Conservation (phyloP, 2,888 invertebrate genomes). For the Helicoverpa assulta region DNA sequence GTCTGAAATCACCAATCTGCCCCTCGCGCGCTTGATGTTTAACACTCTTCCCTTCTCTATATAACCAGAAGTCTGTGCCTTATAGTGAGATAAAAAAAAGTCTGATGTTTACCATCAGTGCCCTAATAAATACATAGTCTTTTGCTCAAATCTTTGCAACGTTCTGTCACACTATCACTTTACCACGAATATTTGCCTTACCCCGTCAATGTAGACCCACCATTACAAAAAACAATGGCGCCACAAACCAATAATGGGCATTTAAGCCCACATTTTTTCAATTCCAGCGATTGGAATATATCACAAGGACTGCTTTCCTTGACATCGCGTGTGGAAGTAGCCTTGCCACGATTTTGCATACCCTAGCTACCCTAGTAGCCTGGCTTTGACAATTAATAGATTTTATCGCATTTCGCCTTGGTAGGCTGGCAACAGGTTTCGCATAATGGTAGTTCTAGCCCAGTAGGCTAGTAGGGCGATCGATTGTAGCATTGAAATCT, state of each 20-base stretch:
- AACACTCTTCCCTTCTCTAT: too few relatives aligned
- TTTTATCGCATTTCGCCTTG: conserved; percentile 25
- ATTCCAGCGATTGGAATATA: conserved; percentile 19
- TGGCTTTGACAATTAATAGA: conserved; percentile 27
- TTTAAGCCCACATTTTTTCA: conserved; percentile 32
- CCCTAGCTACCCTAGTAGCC: background rate
- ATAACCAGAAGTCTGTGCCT: too few relatives aligned
- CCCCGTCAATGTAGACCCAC: too few relatives aligned
- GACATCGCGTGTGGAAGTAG: conserved; percentile 63
- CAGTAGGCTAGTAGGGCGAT: conserved; percentile 1
- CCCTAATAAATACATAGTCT: too few relatives aligned
- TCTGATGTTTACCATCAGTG: too few relatives aligned
- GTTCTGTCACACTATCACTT: too few relatives aligned
- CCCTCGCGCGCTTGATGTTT: too few relatives aligned
- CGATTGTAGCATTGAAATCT: background rate
- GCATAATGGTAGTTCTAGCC: background rate
- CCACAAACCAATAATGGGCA: conserved; percentile 6
- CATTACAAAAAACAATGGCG: conserved; percentile 2
- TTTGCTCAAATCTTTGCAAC: too few relatives aligned
- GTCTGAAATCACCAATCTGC: too few relatives aligned
- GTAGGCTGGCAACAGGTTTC: conserved; percentile 25
- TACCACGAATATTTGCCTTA: too few relatives aligned
- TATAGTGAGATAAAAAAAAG: too few relatives aligned
- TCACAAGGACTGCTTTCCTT: conserved; percentile 62
- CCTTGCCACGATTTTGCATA: conserved; percentile 53